A percentile compares a stretch with the other conserved stretches of the same genome.
Conservation (phyloP, 30 jellyfish, hydroid and myxozoan genomes). For the Pelagia noctiluca region DNA sequence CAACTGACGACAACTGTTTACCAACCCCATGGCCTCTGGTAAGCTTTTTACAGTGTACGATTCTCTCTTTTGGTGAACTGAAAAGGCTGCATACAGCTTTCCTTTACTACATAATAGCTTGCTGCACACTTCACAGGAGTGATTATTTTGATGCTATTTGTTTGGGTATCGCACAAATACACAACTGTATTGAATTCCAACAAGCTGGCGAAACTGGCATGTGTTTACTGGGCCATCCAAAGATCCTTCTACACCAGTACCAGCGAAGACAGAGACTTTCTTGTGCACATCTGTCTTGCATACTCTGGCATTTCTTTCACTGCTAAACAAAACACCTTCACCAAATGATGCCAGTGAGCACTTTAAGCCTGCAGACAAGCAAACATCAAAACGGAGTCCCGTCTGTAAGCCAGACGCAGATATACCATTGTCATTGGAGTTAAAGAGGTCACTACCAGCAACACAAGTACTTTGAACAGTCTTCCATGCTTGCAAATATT, state of each 20-base stretch:
- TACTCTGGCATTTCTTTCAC: background rate
- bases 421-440: background rate
- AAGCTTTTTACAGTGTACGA: background rate
- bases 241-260: background rate
- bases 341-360: background rate
- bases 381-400: background rate
- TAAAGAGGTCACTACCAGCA: background rate
- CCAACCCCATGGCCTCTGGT: background rate
- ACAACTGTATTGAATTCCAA: background rate
- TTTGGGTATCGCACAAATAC: background rate
- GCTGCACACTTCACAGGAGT: background rate
- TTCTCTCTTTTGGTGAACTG: background rate
- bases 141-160: background rate
- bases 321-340: background rate
- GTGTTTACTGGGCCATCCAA: slow-evolving; percentile 3
- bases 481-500: background rate
- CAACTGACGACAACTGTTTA: background rate
- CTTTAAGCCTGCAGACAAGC: background rate
- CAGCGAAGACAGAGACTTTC: background rate
- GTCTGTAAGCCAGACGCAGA: background rate
- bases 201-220: background rate
- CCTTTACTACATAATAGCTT: background rate
- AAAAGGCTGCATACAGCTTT: slow-evolving; percentile 1
- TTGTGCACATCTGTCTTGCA: background rate
- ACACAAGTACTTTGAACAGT: background rate